Conservation (phyloP, 1,140 invertebrate genomes). For the Episyrphus balteatus region DNA sequence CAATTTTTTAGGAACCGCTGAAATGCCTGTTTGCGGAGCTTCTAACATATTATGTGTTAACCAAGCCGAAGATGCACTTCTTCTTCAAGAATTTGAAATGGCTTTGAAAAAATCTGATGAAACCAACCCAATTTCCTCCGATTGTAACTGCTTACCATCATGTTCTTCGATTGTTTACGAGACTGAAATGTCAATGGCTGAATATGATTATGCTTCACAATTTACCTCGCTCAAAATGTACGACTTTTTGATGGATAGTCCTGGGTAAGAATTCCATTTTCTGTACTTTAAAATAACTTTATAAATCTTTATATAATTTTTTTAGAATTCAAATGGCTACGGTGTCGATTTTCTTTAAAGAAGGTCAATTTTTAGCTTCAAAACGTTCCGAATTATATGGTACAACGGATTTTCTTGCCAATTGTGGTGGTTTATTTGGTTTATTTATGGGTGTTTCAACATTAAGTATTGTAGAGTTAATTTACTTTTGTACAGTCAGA, state of each 20-base stretch:
- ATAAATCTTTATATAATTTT: no score
- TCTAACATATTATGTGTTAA: constrained; percentile 32
- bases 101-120: constrained; percentile 18
- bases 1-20: constrained; percentile 30
- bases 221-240: constrained; percentile 6
- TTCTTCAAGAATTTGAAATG: constrained; percentile 25
- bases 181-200: constrained; percentile 45
- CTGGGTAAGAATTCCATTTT: no score
- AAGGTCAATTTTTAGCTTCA: constrained; percentile 41
- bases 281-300: no score
- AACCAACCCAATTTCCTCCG: constrained; percentile 21
- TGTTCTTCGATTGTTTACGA: constrained; percentile 48
- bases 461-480: constrained; percentile 43
- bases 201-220: constrained; percentile 37
- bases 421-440: no score
- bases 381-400: no score
- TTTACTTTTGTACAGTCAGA: constrained; percentile 44
- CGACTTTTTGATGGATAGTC: no score
- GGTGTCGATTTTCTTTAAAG: constrained; percentile 41
- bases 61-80: constrained; percentile 31
- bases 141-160: constrained; percentile 47
- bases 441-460: no score
- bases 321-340: constrained; percentile 25
- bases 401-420: no score
- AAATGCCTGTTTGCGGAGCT: constrained; percentile 37